Evolutionary conservation across 1,140 invertebrate species (phyloP), one percentile per base, ranked within the genome.

Genomic region (Odontomachus brunneus): DNA sequence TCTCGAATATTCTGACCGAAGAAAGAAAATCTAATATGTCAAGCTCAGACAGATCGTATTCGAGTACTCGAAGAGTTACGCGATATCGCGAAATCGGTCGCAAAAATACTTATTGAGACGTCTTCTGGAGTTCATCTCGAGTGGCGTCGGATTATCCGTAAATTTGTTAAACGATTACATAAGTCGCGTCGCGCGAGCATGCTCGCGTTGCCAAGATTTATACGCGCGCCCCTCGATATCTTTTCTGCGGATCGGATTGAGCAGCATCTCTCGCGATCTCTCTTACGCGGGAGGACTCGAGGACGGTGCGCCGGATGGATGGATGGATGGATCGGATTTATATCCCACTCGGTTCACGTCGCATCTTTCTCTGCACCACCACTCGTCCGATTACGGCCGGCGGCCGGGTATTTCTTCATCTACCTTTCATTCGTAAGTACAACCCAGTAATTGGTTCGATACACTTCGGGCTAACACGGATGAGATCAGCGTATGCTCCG

Each of bases 361-460:
- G 11, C 55, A 22, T 76, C 59, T 81, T 53, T 72, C 51, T 72
- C 51, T 63, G 38, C 38, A n/a, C 83, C 19, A 53, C 19, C 65
- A 19, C 49, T 75, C 2, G 72, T 83, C 71, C 65, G 53, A 85
- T 80, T 75, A 59, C 38, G 38, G 38, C 51, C 60, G 48, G 65
- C 62, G 59, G 49, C 67, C 19, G 44, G 67, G 51, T 85, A 82
- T 86, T 86, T 86, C 85, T 86, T 85, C 85, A 86, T 86, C 63
- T 48, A 82, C 85, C 75, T 86, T 86, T 85, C 84, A 82, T 86
- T 85, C 75, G 74, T 72, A 62, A 33, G 65, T 80, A 73, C 62
- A 72, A 81, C 51, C 67, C 76, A 59, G 84, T 75, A 86, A 85
- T 86, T 85, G 83, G 84, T 86, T 86, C 76, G 69, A 59, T 72